These are phyloP conservation scores for Eupeodes luniger DNA, from an alignment of 2,888 invertebrate species.

Conservation along the genomic window DNA sequence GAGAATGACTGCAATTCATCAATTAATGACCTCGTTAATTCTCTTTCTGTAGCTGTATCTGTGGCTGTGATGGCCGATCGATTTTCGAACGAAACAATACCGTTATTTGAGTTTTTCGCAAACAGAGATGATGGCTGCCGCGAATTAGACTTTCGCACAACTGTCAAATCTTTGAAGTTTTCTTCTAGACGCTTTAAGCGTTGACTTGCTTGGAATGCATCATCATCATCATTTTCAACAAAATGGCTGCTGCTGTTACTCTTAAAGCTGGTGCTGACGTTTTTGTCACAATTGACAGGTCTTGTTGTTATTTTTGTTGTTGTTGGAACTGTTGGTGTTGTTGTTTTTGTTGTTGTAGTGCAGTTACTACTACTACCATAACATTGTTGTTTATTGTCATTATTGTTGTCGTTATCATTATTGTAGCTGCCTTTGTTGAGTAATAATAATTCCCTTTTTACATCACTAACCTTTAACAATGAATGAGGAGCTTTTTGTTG, in stretches of 20 bases:
- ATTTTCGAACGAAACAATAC: conserved; percentile 55
- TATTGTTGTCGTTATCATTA: conserved; percentile 60
- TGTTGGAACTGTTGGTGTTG: conserved; percentile 77
- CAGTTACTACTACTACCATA: conserved; percentile 44
- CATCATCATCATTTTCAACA: conserved; percentile 63
- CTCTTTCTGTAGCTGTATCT: background rate
- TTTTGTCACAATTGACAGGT: conserved; percentile 78
- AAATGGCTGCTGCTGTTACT: conserved; percentile 67
- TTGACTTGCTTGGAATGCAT: conserved; percentile 84
- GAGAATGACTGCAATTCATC: conserved; percentile 26
- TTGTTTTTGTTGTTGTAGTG: conserved; percentile 74
- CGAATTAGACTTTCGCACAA: conserved; percentile 66
- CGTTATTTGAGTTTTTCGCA: conserved; percentile 10
- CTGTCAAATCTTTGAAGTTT: conserved; percentile 81
- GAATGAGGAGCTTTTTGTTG: conserved; percentile 70
- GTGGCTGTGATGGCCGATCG: conserved; percentile 44
- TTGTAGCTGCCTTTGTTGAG: conserved; percentile 77
- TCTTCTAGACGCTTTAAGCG: conserved; percentile 85
- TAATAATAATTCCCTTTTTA: conserved; percentile 61
- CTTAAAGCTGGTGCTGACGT: conserved; percentile 13
- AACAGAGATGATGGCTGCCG: conserved; percentile 46
- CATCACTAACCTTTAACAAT: conserved; percentile 79
- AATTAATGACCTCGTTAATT: conserved; percentile 61
- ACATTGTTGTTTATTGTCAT: conserved; percentile 65
- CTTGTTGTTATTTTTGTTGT: conserved; percentile 73